phyloP scores from a whole-genome alignment of 2,888 invertebrate species.

The Marasmarcha lunaedactyla region DNA sequence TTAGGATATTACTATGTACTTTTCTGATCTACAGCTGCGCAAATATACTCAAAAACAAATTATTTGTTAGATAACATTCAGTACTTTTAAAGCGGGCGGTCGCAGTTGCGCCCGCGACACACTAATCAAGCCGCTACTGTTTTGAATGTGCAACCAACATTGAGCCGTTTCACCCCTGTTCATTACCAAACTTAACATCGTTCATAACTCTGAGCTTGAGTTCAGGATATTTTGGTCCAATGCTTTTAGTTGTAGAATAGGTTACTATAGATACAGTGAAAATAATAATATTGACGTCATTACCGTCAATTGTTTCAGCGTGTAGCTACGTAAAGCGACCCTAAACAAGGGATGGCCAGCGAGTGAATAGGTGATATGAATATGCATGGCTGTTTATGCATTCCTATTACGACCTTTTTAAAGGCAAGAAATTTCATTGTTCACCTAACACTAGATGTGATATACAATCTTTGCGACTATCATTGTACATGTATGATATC shows the following conservation, averaged over 20 bases:
- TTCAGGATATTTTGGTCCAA: neutral
- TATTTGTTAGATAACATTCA: slow-evolving; percentile 30
- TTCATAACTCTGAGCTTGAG: neutral
- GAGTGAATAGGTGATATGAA: neutral
- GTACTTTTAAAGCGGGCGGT: slow-evolving; percentile 45
- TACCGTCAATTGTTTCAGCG: slow-evolving; percentile 31
- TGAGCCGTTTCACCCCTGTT: slow-evolving; percentile 27
- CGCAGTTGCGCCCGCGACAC: slow-evolving; percentile 37
- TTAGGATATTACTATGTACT: neutral
- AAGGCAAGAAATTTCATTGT: too few relatives aligned
- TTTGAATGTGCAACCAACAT: slow-evolving; percentile 15
- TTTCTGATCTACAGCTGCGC: slow-evolving; percentile 17
- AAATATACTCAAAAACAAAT: slow-evolving; percentile 21
- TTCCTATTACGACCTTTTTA: slow-evolving; percentile 7
- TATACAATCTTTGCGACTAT: too few relatives aligned
- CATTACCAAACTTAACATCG: slow-evolving; percentile 5
- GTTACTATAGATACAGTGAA: slow-evolving; percentile 18
- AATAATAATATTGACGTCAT: slow-evolving; percentile 48
- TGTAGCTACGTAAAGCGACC: slow-evolving; percentile 19
- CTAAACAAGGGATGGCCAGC: slow-evolving; percentile 20
- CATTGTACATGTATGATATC: too few relatives aligned
- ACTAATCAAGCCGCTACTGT: slow-evolving; percentile 15
- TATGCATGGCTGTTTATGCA: neutral
- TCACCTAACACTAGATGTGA: too few relatives aligned
- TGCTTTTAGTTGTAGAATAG: too few relatives aligned